These are phyloP conservation scores for Ferrisia virgata DNA, from an alignment of 2,888 invertebrate species.

Conservation along the genomic window DNA sequence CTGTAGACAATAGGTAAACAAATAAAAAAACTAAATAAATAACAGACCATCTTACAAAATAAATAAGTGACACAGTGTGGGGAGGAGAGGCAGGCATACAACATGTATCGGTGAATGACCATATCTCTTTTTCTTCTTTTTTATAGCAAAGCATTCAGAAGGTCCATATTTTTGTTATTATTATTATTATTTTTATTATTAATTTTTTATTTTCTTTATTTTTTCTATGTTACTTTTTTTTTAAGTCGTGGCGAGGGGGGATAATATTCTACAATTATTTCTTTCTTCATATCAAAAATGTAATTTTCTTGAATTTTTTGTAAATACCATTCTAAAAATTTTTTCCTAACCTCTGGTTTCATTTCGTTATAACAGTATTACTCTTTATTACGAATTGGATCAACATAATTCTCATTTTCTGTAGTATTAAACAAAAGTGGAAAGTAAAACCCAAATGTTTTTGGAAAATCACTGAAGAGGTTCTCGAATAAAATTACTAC, in stretches of 20 bases:
- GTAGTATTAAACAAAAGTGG: slow-evolving; percentile 48
- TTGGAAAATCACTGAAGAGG: slow-evolving; percentile 48
- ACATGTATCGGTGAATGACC: too few species aligned
- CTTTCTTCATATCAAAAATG: slow-evolving; percentile 46
- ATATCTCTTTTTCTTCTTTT: too few species aligned
- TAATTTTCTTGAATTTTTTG: slow-evolving; percentile 46
- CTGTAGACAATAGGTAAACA: too few species aligned
- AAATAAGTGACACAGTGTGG: too few species aligned
- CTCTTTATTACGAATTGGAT: slow-evolving; percentile 48
- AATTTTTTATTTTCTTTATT: too few species aligned
- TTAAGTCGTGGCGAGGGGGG: slow-evolving; percentile 7
- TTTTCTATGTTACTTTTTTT: slow-evolving; percentile 46
- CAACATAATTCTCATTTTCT: slow-evolving; percentile 50
- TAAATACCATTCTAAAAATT: slow-evolving; percentile 48
- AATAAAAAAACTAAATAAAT: too few species aligned
- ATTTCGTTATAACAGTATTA: slow-evolving; percentile 48
- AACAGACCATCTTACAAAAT: too few species aligned
- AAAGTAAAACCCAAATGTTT: slow-evolving; percentile 48
- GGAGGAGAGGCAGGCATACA: too few species aligned
- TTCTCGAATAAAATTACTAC: too few species aligned
- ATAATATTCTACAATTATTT: slow-evolving; percentile 30
- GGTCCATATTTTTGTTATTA: too few species aligned
- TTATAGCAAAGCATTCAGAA: too few species aligned
- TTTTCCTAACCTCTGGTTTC: slow-evolving; percentile 42
- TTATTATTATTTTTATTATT: too few species aligned